Percentiles rank a stretch among this genome's conserved stretches.
phyloP scores from a whole-genome alignment of 2,888 invertebrate genomes.

The Baronia brevicornis region DNA sequence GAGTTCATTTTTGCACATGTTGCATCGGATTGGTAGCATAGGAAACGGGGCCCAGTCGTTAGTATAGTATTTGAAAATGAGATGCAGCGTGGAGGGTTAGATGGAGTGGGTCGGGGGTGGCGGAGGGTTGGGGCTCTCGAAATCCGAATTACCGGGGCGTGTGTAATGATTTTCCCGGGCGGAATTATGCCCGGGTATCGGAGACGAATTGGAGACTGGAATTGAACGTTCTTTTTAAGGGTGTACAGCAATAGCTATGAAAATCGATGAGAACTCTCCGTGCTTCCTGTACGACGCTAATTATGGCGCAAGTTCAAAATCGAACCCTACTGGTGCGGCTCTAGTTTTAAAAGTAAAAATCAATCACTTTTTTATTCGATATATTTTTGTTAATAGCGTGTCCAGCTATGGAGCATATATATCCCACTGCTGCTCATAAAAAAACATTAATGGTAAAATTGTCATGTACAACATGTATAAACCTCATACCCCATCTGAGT shows the following conservation, averaged over 20 bases:
- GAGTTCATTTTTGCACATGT: conserved; percentile 44
- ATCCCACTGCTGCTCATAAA: too few relatives aligned
- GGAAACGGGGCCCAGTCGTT: conserved; percentile 50
- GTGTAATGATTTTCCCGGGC: conserved; percentile 73
- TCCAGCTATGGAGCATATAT: too few relatives aligned
- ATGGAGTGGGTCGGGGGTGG: conserved; percentile 28
- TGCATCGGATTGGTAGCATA: conserved; percentile 32
- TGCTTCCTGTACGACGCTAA: conserved; percentile 15
- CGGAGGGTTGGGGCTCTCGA: conserved; percentile 49
- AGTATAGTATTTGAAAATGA: conserved; percentile 70
- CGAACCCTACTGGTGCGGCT: too few relatives aligned
- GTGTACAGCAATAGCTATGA: conserved; percentile 23
- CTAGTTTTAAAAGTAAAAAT: too few relatives aligned
- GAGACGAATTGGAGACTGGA: conserved; percentile 47
- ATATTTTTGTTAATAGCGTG: too few relatives aligned
- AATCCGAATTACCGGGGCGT: conserved; percentile 74
- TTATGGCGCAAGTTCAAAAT: conserved; percentile 10
- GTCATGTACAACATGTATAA: too few relatives aligned
- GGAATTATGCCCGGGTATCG: conserved; percentile 69
- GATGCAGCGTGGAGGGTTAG: conserved; percentile 60
- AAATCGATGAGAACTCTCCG: conserved; percentile 24
- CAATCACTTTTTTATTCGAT: too few relatives aligned
- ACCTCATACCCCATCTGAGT: too few relatives aligned
- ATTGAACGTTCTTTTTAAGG: conserved; percentile 41
- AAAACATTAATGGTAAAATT: too few relatives aligned